phyloP scores from a whole-genome alignment of 2,888 invertebrate species.

The Euspilapteryx auroguttella region DNA sequence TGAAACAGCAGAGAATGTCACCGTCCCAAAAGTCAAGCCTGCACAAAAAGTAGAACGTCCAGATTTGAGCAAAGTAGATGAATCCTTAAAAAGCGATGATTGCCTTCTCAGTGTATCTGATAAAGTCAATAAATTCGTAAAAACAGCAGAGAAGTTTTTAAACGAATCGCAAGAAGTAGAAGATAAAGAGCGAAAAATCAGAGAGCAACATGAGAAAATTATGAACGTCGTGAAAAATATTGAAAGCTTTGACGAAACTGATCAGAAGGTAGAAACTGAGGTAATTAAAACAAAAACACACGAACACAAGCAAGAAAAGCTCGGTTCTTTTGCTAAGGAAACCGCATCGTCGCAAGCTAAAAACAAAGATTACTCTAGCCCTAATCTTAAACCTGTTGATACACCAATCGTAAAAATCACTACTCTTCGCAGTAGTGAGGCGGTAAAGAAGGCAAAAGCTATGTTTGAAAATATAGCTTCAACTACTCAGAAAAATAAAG shows the following conservation, averaged over 20 bases:
- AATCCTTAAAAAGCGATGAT: conserved; percentile 60
- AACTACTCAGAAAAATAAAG: conserved; percentile 24
- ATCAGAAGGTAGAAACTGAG: too few species aligned
- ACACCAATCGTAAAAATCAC: conserved; percentile 30
- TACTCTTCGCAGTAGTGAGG: conserved; percentile 60
- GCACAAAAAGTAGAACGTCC: conserved; percentile 45
- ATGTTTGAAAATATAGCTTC: conserved; percentile 69
- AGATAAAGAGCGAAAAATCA: conserved; percentile 36
- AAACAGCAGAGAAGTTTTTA: conserved; percentile 60
- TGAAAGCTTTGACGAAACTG: conserved; percentile 15
- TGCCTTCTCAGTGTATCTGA: conserved; percentile 66
- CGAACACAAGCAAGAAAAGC: conserved; percentile 13
- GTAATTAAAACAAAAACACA: too few species aligned
- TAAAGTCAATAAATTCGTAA: conserved; percentile 66
- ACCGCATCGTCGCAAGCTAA: conserved; percentile 23
- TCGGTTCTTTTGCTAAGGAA: conserved; percentile 18
- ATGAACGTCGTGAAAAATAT: conserved; percentile 25
- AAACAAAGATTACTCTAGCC: conserved; percentile 16
- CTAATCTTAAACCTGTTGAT: conserved; percentile 14
- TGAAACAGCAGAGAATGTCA: conserved; percentile 62
- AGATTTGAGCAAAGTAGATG: conserved; percentile 56
- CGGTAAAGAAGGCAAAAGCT: conserved; percentile 71
- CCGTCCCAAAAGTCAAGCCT: conserved; percentile 32
- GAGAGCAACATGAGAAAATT: conserved; percentile 45
- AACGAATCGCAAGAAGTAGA: conserved; percentile 27